Conservation (phyloP, 2,888 invertebrate genomes). For the Oligia strigilis region DNA sequence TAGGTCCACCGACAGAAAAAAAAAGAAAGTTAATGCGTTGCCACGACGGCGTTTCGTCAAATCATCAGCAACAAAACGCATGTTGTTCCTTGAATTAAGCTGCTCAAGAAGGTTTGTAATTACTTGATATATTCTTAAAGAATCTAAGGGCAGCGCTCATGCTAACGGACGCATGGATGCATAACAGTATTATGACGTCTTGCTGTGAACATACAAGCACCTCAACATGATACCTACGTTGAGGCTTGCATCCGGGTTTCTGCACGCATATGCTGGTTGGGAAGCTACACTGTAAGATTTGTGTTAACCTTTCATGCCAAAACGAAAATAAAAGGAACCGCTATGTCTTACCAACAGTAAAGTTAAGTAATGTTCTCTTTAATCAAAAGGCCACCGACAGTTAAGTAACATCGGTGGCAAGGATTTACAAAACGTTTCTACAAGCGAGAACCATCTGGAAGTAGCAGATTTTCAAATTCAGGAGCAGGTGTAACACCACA, state of each 20-base stretch:
- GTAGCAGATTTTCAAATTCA: background rate
- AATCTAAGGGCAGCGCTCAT: background rate
- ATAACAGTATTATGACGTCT: background rate
- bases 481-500: too few species aligned
- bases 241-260: background rate
- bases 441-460: background rate
- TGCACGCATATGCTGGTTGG: background rate
- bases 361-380: background rate
- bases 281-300: background rate
- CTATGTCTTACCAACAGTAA: background rate
- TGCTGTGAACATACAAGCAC: background rate
- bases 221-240: background rate
- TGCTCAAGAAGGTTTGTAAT: conserved; percentile 12
- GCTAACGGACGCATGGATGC: too few species aligned
- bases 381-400: background rate
- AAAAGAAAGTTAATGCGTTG: background rate
- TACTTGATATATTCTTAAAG: background rate
- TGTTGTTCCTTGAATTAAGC: background rate
- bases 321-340: background rate
- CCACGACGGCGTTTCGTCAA: background rate
- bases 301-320: background rate
- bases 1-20: background rate
- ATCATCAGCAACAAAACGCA: background rate
- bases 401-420: background rate
- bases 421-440: background rate